Base-by-base conservation (phyloP, 2,888 invertebrate species). In the Tribolium freemani region DNA sequence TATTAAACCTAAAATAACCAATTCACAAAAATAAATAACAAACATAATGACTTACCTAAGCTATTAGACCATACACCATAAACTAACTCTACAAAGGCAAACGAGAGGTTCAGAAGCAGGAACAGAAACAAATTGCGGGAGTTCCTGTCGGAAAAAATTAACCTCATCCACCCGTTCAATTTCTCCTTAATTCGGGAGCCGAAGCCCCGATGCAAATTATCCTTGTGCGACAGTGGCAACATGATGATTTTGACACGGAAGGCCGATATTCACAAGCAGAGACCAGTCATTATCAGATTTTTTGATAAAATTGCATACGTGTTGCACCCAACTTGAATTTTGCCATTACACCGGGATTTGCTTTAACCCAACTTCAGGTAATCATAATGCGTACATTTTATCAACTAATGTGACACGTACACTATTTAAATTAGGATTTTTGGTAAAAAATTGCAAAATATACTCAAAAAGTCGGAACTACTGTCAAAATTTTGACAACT, bases 41-140 rank as follows among this genome's bases (percentile, higher is more conserved):
- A 30, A n/a, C 31, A 8, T 2, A 30, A 11, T 1, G 50, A 63
- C 76, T 88, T 82, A 93, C 93, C 94, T 88, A 94, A 91, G 87
- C 94, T 95, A 86, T 95, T 95, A 74, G 94, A 93, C 94, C 93
- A 93, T 83, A 96, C 90, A 76, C 98, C 98, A 88, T 98, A 99
- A 73, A 93, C 89, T 69, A 99, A 88, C 87, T 99, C 98, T 53
- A 99, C 96, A 87, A 98, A 98, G 20, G 98, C 98, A 88, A 99
- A 98, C 38, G 96, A 96, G 76, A 98, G 90, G 87, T 98, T 99
- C 45, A 99, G 88, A 76, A 97, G 80, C 9, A 99, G 90, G 85
- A 99, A 99, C 31, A 97, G 88, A 84, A 98, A 97, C 78, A 99
- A 88, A 88, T 98, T 98, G 83, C 97, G 91, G 1, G 97, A 97